Evolutionary conservation across 92 coral and sea anemone genomes (phyloP), one percentile per base, ranked within the genome.

Genomic region (Siderastrea radians): DNA sequence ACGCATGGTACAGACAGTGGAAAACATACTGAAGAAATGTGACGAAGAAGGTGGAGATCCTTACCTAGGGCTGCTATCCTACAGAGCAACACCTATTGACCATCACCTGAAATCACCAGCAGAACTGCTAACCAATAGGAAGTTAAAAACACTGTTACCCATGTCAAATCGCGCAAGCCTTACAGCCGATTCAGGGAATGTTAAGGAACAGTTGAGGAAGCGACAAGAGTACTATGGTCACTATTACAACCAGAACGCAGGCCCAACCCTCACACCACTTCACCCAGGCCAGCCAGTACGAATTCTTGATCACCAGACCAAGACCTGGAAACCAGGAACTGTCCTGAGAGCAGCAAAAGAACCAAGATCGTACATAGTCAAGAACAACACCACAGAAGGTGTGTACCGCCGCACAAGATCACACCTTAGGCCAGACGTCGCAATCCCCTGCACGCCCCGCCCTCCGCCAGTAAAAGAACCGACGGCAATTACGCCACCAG

Each of bases 301-400:
- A 54, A 84, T 86, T 5, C 85, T 38, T 68, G 91, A 93, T 48
- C 89, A 90, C 74, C 93, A 78, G 44, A 68, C 74, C 2, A 77
- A 93, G 69, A 93, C 77, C 17, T 89, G 88, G 91, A 51, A 93
- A 88, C 96, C 38, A 26, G 38, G 38, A 26, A 26, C 38, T 26
- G 38, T 26, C 38, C 38, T 26, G 38, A 26, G 38, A 26, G 38
- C 38, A 26, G 38, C 38, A 55, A 63, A 87, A 49, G 86, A 93
- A 84, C 85, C 94, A 8, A 83, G 94, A 67, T 90, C 92, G 60
- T 90, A 87, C 87, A 93, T 75, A 26, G 91, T 87, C 68, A 73
- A 47, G 54, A 87, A 91, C 38, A 68, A 66, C 76, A 87, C 47
- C 46, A 79, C 94, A 86, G 84, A 60, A 57, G 89, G 78, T 17